These are phyloP conservation scores for Dendroctonus ponderosae DNA, from an alignment of 1,140 invertebrate species.

Conservation along the genomic window DNA sequence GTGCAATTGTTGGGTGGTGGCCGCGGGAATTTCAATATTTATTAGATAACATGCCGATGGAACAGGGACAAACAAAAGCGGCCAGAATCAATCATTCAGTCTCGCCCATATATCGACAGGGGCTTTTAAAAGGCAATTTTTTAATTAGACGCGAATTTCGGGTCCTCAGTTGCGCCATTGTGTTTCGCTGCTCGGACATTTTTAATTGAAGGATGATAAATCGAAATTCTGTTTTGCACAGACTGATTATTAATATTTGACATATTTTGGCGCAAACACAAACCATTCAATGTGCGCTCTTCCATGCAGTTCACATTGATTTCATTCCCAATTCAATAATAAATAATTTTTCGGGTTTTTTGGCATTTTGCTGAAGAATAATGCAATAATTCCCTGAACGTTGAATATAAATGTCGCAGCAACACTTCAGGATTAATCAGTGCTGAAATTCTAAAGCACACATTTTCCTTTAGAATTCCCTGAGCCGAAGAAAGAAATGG, in stretches of 20 bases:
- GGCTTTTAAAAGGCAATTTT: slow-evolving; percentile 21
- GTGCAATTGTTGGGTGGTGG: background rate
- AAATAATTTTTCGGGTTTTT: background rate
- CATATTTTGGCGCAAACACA: no score
- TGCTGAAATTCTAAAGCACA: background rate
- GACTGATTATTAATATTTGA: background rate
- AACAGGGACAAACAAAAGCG: background rate
- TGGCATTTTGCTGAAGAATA: background rate
- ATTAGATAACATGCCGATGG: background rate
- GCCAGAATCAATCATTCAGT: slow-evolving; percentile 19
- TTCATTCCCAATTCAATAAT: background rate
- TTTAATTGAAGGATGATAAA: slow-evolving; percentile 16
- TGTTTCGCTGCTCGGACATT: slow-evolving; percentile 12
- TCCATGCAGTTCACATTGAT: no score
- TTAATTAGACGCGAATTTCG: slow-evolving; percentile 20
- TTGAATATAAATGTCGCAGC: no score
- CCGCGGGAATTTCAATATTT: background rate
- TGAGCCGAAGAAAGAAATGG: background rate
- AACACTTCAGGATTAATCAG: no score
- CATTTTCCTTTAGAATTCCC: background rate
- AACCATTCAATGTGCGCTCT: no score
- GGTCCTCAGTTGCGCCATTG: slow-evolving; percentile 16
- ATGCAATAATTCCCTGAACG: background rate
- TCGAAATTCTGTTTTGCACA: slow-evolving; percentile 10
- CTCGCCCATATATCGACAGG: slow-evolving; percentile 20